Percentiles rank a stretch among this genome's conserved stretches.
These are phyloP conservation scores for Thymelicus lineola DNA, from an alignment of 2,888 invertebrate genomes.

Conservation along the genomic window DNA sequence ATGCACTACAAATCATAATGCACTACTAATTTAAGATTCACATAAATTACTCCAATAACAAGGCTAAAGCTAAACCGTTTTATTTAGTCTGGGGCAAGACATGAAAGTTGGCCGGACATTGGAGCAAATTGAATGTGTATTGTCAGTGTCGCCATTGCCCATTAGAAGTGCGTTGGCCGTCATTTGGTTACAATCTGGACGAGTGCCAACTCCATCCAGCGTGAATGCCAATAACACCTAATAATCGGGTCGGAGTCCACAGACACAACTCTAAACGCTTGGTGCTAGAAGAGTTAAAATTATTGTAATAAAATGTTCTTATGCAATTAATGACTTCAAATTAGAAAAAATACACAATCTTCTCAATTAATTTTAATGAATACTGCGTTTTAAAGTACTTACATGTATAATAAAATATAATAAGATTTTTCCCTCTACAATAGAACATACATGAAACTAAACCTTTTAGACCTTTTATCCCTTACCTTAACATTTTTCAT, in stretches of 20 bases:
- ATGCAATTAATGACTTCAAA: too few species aligned
- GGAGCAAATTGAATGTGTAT: constrained; percentile 41
- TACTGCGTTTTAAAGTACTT: too few species aligned
- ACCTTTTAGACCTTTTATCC: too few species aligned
- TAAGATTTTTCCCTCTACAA: too few species aligned
- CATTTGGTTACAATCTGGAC: constrained; percentile 63
- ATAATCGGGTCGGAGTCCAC: constrained; percentile 52
- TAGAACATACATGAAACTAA: too few species aligned
- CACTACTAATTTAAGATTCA: background rate
- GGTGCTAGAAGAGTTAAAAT: constrained; percentile 28
- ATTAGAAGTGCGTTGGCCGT: constrained; percentile 55
- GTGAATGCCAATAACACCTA: constrained; percentile 56
- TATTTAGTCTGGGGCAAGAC: constrained; percentile 40
- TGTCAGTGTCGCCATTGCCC: constrained; percentile 37
- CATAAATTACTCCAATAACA: background rate
- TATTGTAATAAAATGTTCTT: background rate
- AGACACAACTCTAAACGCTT: constrained; percentile 37
- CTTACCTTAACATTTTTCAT: too few species aligned
- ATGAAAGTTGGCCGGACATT: constrained; percentile 30
- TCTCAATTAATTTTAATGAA: too few species aligned
- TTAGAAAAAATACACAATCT: too few species aligned
- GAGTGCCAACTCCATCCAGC: constrained; percentile 59
- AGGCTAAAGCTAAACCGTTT: constrained; percentile 16
- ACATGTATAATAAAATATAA: too few species aligned
- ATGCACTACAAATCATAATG: too few species aligned